Conservation (phyloP, 2,113 vertebrate species). For the Phrynosoma platyrhinos region DNA sequence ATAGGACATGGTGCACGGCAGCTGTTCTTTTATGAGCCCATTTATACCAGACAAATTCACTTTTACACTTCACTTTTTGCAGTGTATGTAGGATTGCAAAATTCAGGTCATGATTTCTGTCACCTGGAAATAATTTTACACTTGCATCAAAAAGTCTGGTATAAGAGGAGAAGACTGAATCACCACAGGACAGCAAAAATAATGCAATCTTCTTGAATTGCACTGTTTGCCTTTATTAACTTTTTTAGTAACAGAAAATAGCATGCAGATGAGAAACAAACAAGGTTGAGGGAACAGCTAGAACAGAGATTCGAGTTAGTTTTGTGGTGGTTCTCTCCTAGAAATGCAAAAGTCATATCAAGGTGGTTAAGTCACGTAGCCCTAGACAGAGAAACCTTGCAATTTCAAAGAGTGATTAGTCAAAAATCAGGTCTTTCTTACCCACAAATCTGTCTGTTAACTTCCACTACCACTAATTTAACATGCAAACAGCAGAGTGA, state of each 20-base stretch:
- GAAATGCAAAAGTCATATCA: not conserved
- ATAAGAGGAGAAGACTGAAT: conserved; percentile 40
- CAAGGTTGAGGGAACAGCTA: conserved; percentile 35
- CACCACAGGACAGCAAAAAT: conserved; percentile 36
- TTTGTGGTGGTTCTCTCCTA: conserved; percentile 11
- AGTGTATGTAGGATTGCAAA: not conserved
- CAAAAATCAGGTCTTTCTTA: not conserved
- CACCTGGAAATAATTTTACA: not conserved
- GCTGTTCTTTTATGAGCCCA: not conserved
- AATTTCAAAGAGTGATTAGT: not conserved
- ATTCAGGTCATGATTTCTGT: not conserved
- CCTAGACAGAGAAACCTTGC: conserved; percentile 25
- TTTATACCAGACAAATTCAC: not conserved
- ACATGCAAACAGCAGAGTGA: not conserved
- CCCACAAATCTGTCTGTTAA: not conserved
- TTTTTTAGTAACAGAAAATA: conserved; percentile 12
- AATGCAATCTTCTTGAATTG: conserved; percentile 24
- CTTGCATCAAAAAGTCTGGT: not conserved
- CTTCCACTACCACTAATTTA: not conserved
- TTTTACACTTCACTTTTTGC: not conserved
- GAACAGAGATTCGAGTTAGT: conserved; percentile 24
- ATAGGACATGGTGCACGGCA: not conserved
- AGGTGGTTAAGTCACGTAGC: not conserved
- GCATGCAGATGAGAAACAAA: not conserved
- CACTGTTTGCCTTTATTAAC: not conserved